phyloP scores from a whole-genome alignment of 2,797 vertebrate genomes.

The Vultur gryphus region DNA sequence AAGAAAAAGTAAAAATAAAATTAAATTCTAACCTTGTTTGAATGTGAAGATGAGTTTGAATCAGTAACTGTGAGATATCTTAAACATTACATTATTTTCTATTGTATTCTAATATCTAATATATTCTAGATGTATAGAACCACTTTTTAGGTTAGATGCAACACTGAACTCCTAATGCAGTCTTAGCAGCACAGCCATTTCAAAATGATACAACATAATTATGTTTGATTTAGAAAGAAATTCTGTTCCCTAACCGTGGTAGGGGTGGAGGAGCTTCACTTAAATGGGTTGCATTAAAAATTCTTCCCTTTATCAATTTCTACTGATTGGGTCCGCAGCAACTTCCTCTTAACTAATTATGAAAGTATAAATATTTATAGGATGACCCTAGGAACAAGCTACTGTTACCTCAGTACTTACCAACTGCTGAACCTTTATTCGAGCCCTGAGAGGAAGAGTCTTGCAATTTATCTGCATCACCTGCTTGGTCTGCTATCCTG shows the following conservation, averaged over 20 bases:
- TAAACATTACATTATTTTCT: not conserved
- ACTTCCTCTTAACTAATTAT: not conserved
- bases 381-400: not conserved
- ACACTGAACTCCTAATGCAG: not conserved
- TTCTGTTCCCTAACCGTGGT: not conserved
- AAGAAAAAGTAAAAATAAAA: constrained; percentile 1
- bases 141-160: not conserved
- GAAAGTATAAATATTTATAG: not conserved
- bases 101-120: not conserved
- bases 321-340: not conserved
- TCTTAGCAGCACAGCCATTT: not conserved
- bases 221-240: not conserved
- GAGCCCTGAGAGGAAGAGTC: not conserved
- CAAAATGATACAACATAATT: not conserved
- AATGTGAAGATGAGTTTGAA: not conserved
- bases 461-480: not conserved
- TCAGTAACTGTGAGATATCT: not conserved
- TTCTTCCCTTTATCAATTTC: not conserved
- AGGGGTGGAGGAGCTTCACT: not conserved
- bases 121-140: not conserved
- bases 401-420: not conserved
- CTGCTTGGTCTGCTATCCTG: not conserved
- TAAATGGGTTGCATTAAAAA: not conserved
- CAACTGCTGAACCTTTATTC: not conserved
- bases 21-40: not conserved